A percentile compares a stretch with the other conserved stretches of the same genome.
Evolutionary conservation across 2,888 invertebrate species (phyloP).

Genomic region (Nycteola revayana): DNA sequence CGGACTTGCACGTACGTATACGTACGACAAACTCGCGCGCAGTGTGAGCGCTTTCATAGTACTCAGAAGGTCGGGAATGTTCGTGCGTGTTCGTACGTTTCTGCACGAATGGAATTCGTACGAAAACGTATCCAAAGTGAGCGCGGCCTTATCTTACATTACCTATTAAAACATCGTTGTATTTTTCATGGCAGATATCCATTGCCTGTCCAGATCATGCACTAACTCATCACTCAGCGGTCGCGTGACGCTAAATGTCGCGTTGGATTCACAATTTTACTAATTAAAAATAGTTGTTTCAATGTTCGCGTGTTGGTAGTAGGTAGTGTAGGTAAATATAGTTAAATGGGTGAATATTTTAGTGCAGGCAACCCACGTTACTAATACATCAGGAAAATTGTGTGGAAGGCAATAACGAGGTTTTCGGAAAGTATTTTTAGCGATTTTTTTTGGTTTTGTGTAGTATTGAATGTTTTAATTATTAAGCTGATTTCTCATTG

Average conservation of each 20-base stretch:
- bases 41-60: conserved; percentile 5
- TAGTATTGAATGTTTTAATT: no score
- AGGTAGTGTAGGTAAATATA: conserved; percentile 22
- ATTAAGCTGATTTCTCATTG: no score
- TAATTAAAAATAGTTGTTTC: conserved; percentile 38
- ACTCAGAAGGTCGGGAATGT: conserved; percentile 6
- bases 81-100: conserved; percentile 13
- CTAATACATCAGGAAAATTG: no score
- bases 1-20: conserved; percentile 7
- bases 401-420: no score
- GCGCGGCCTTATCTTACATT: conserved; percentile 8
- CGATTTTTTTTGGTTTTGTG: no score
- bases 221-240: conserved; percentile 37
- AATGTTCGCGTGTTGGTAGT: conserved; percentile 28
- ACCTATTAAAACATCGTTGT: no score
- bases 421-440: no score
- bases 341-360: conserved; percentile 16
- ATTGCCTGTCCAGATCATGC: conserved; percentile 35
- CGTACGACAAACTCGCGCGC: conserved; percentile 12
- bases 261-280: conserved; percentile 35
- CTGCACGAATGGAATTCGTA: conserved; percentile 11
- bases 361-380: no score
- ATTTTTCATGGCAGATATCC: conserved; percentile 16
- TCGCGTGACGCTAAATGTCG: conserved; percentile 36
- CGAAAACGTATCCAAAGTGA: conserved; percentile 9